Conservation (phyloP, 2,113 vertebrate genomes). For the Aphyosemion australe region DNA sequence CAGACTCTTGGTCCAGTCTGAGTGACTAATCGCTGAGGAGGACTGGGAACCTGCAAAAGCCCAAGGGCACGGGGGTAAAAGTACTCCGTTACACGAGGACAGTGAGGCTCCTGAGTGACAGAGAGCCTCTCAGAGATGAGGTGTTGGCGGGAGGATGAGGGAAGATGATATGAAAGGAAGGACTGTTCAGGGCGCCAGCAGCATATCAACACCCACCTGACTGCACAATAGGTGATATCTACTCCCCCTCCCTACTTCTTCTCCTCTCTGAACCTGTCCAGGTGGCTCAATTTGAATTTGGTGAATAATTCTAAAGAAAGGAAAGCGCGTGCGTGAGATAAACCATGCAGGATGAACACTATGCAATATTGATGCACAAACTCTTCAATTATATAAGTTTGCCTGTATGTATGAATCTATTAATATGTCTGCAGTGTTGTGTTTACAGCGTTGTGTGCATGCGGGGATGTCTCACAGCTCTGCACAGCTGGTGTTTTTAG, state of each 20-base stretch:
- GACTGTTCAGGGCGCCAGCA: slow-evolving; percentile 58
- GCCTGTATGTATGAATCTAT: slow-evolving; percentile 53
- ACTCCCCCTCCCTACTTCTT: slow-evolving; percentile 18
- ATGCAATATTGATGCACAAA: slow-evolving; percentile 69
- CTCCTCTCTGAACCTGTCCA: slow-evolving; percentile 7
- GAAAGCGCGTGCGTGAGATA: slow-evolving; percentile 33
- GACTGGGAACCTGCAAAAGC: slow-evolving; percentile 46
- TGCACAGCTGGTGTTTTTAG: slow-evolving; percentile 73
- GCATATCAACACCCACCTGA: slow-evolving; percentile 65
- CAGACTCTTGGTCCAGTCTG: slow-evolving; percentile 65
- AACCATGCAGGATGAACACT: slow-evolving; percentile 65
- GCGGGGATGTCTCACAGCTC: slow-evolving; percentile 61
- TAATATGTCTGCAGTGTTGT: slow-evolving; percentile 54
- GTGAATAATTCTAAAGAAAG: slow-evolving; percentile 30
- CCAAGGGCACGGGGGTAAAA: slow-evolving; percentile 43
- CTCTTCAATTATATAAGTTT: slow-evolving; percentile 72
- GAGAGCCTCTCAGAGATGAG: slow-evolving; percentile 49
- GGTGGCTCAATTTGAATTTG: slow-evolving; percentile 25
- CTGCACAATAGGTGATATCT: slow-evolving; percentile 57
- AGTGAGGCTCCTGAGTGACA: slow-evolving; percentile 38
- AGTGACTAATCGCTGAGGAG: slow-evolving; percentile 68
- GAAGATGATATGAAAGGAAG: slow-evolving; percentile 57
- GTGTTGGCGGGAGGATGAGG: slow-evolving; percentile 44
- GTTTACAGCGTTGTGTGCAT: slow-evolving; percentile 62
- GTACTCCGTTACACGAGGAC: slow-evolving; percentile 21